Percentiles rank a stretch among this genome's conserved stretches.
Evolutionary conservation across 2,797 vertebrate species (phyloP).

Genomic region (Salmo trutta): DNA sequence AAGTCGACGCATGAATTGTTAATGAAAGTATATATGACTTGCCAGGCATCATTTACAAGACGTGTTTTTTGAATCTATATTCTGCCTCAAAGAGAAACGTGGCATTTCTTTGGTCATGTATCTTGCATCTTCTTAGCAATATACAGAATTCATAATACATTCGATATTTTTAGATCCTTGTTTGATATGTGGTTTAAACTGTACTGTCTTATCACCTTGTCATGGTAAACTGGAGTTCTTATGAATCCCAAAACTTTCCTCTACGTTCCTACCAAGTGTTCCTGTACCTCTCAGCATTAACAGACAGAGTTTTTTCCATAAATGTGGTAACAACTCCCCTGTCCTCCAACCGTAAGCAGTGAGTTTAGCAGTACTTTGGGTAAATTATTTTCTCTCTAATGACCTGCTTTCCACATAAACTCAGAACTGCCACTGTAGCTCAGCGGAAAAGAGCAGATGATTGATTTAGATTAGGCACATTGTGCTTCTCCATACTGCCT

Average conservation of each 20-base stretch:
- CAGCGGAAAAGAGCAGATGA: background rate
- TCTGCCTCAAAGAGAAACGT: background rate
- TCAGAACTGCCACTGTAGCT: background rate
- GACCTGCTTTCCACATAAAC: background rate
- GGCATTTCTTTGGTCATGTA: background rate
- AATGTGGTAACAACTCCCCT: no score
- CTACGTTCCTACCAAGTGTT: no score
- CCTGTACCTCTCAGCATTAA: background rate
- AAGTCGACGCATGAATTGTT: slow-evolving; percentile 1
- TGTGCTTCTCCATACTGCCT: background rate
- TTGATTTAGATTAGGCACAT: background rate
- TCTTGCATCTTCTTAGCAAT: background rate
- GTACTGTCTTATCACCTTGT: background rate
- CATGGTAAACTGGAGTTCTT: background rate
- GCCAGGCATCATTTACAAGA: background rate
- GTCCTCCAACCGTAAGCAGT: background rate
- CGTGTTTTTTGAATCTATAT: background rate
- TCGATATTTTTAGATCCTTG: background rate
- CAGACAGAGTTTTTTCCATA: background rate
- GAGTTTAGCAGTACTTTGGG: background rate
- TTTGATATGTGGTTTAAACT: background rate
- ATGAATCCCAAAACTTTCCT: background rate
- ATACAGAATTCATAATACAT: background rate
- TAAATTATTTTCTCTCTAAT: background rate
- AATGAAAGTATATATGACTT: background rate